Base-by-base conservation (phyloP, 2,113 vertebrate genomes). In the Neotoma lepida region DNA sequence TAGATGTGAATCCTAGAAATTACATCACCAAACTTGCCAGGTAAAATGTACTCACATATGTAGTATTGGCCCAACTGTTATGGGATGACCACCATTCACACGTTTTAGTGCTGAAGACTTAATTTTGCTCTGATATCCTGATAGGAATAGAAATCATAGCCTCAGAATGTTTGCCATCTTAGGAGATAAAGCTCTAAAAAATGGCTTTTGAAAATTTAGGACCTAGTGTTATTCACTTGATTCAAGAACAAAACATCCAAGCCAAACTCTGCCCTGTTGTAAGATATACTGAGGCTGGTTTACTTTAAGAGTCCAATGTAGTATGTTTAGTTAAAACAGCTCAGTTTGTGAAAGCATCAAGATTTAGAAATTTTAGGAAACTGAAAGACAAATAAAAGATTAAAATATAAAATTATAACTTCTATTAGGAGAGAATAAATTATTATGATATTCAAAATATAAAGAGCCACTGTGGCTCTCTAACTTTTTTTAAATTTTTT, bases 291-390 rank as follows among this genome's bases (percentile, higher is more conserved):
- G 33, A 15, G 84, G 9, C 18, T 71, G 6, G 10, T 85, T 95
- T 80, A 68, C 18, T 87, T 82, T 86, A 87, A 87, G 10, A 18
- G 1, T 66, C 73, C 49, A 33, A 58, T 78, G 10, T 85, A 66
- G 39, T 74, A 15, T 28, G 51, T 56, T 86, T 94, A 35, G 7
- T 56, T 71, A 24, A 51, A 91, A 54, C 18, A 90, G 30, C 30
- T 93, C 9, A 92, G 68, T 56, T 85, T 13, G 54, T 84, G 2
- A 95, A 89, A 90, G 2, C 39, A 58, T 64, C 66, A 90, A 77
- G 14, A 13, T 80, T 86, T 39, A 77, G 22, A 63, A 54, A 68
- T 2, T 78, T 51, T 54, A 35, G 51, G n/a, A 73, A 91, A 46
- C 46, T 17, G 33, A 76, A 81, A 80, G 4, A 3, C 3, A 90